Base-by-base conservation (phyloP, 2,888 invertebrate genomes). In the Dysmachus trigonus region DNA sequence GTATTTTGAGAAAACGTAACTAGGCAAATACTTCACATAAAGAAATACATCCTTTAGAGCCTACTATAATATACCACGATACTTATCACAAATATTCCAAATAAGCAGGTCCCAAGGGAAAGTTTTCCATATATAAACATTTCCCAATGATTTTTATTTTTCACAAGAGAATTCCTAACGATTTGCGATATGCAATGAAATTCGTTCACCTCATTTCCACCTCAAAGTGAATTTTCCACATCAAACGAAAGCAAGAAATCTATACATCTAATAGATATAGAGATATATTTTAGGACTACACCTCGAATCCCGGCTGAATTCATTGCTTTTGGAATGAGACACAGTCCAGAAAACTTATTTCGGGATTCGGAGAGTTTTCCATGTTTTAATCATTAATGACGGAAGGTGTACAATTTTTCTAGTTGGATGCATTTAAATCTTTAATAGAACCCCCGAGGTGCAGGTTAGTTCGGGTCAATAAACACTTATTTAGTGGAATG, bases 171-270 rank as follows among this genome's bases (percentile, higher is more conserved):
- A 8, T 62, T 53, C 18, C 53, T 7, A 53, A 53, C 10, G 27
- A 62, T 62, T 62, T 62, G 1, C 6, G 10, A 2, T 8, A 62
- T 22, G 8, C 10, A 62, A 62, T 22, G 8, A 62, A 62, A 27
- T 22, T 62, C 10, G 18, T 62, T 62, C 27, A 18, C 62, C 15
- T 33, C 53, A 81, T 81, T 81, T 81, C 31, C 53, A 81, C 81
- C 62, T 81, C 53, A 81, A 81, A 81, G 22, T 1, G 53, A 62
- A 22, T 81, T 81, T 81, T 35, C 81, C 81, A 81, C 53, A 81
- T 81, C 53, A 81, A 81, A 81, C 33, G 51, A 27, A 81, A 81
- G 1, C 30, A 33, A 81, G 22, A 47, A 30, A 41, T 18, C n/a
- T 27, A 33, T n/a, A 6, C 1, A 62, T 18, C 22, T 13, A 13